A percentile compares a stretch with the other conserved stretches of the same genome.
These are phyloP conservation scores for Harpalus rubripes DNA, from an alignment of 2,888 invertebrate species.

Conservation along the genomic window DNA sequence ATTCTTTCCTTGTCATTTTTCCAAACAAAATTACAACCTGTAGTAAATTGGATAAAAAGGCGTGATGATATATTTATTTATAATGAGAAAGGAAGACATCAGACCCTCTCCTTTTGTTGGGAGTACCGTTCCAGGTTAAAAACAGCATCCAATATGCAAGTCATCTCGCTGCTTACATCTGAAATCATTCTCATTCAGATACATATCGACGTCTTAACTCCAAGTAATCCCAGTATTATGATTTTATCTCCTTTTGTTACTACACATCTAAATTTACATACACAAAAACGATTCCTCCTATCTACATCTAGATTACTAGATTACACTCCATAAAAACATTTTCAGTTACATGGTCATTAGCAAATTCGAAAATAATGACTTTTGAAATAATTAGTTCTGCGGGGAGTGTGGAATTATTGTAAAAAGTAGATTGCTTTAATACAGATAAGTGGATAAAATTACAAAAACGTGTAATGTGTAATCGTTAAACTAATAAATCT, in stretches of 20 bases:
- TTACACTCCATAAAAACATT: slow-evolving; percentile 21
- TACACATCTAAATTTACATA: slow-evolving; percentile 36
- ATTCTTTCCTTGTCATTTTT: slow-evolving; percentile 1
- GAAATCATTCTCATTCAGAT: slow-evolving; percentile 48
- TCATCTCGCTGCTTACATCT: slow-evolving; percentile 27
- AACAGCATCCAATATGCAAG: slow-evolving; percentile 16
- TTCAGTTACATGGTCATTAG: slow-evolving; percentile 36
- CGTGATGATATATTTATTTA: slow-evolving; percentile 29
- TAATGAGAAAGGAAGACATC: slow-evolving; percentile 37
- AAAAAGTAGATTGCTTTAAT: slow-evolving; percentile 49
- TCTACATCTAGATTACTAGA: slow-evolving; percentile 37
- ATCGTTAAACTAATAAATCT: slow-evolving; percentile 54
- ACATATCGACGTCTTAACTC: slow-evolving; percentile 36
- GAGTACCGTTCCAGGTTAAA: not conserved
- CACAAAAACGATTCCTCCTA: slow-evolving; percentile 28
- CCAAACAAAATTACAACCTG: not conserved
- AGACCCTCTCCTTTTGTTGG: slow-evolving; percentile 4
- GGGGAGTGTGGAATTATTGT: not conserved
- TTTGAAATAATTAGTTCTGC: slow-evolving; percentile 26
- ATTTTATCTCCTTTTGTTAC: slow-evolving; percentile 42
- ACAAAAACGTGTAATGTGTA: slow-evolving; percentile 53
- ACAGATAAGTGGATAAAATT: slow-evolving; percentile 51
- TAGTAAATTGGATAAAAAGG: not conserved
- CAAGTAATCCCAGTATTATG: slow-evolving; percentile 48
- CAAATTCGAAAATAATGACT: slow-evolving; percentile 42